Evolutionary conservation across 1,140 invertebrate genomes (phyloP), one percentile per base, ranked within the genome.

Genomic region (Drosophila eugracilis): DNA sequence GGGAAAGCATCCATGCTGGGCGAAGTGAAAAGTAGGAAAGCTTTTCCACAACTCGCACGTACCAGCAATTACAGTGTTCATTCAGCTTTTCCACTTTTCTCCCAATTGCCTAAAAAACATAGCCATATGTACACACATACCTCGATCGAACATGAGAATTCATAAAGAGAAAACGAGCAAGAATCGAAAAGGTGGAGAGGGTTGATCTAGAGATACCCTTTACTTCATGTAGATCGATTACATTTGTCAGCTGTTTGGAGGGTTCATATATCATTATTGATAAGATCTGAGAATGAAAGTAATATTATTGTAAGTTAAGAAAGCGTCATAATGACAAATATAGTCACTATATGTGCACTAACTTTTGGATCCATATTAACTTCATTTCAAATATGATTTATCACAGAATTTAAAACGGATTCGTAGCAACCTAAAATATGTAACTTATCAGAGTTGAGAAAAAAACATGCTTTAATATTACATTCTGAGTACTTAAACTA

Each of bases 1-100:
- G 36, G 9, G 15, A n/a, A 1, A 9, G 24, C 28, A 9, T 39
- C 34, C 39, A 19, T 15, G 36, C 28, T 44, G 36, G 17, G 41
- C 7, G 41, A 78, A 74, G 83, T 86, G 67, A 86, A 85, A 74
- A 85, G 72, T 74, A 63, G 57, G 54, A 80, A 76, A 63, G 55
- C 72, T 71, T 60, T 77, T 77, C 52, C 47, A 30, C 69, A 62
- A 15, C 63, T 44, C 37, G 37, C 62, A 69, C 30, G 47, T 69
- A 67, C 26, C 24, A 14, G 59, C 41, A 66, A 86, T 74, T 66
- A 76, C 42, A 41, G 39, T 58, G 48, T 12, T 67, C 65, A 53
- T 52, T 69, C 57, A 50, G 26, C 44, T 69, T 74, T 74, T 74
- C 55, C 48, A 59, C 45, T 53, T 75, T 72, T 75, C 42, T 41